Percentiles rank a stretch among this genome's conserved stretches.
Conservation (phyloP, 1,140 invertebrate genomes). For the Heliothis subflexa region DNA sequence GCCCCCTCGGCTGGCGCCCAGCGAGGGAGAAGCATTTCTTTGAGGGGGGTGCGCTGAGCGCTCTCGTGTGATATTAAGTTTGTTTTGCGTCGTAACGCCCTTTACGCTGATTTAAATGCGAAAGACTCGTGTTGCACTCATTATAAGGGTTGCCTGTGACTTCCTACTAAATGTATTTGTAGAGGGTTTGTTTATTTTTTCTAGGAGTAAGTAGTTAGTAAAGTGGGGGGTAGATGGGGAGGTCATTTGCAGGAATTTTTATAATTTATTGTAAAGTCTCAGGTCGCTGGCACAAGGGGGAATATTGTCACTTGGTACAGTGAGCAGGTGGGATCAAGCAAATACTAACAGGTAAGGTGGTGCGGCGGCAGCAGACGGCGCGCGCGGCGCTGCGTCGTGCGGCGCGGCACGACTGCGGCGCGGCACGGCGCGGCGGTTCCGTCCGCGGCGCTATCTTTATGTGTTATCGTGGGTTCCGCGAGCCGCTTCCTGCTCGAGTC, state of each 20-base stretch:
- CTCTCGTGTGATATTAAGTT: slow-evolving; percentile 60
- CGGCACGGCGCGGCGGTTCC: background rate
- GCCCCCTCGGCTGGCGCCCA: background rate
- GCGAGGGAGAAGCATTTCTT: background rate
- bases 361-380: no score
- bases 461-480: background rate
- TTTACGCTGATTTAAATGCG: slow-evolving; percentile 60
- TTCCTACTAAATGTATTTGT: background rate
- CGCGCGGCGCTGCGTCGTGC: no score
- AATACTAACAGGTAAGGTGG: no score
- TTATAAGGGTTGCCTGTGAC: background rate
- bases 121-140: slow-evolving; percentile 51
- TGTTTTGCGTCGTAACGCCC: slow-evolving; percentile 62
- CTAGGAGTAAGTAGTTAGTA: no score
- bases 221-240: no score
- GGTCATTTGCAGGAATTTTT: no score
- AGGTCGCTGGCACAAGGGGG: no score
- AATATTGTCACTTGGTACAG: no score
- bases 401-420: background rate
- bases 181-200: background rate
- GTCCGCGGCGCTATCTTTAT: background rate
- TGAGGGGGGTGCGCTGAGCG: slow-evolving; percentile 1
- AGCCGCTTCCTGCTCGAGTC: no score
- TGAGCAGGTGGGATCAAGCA: no score
- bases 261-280: no score